Evolutionary conservation across 2,888 invertebrate genomes (phyloP), one percentile per base, ranked within the genome.

Genomic region (Orchesellides sinensis): DNA sequence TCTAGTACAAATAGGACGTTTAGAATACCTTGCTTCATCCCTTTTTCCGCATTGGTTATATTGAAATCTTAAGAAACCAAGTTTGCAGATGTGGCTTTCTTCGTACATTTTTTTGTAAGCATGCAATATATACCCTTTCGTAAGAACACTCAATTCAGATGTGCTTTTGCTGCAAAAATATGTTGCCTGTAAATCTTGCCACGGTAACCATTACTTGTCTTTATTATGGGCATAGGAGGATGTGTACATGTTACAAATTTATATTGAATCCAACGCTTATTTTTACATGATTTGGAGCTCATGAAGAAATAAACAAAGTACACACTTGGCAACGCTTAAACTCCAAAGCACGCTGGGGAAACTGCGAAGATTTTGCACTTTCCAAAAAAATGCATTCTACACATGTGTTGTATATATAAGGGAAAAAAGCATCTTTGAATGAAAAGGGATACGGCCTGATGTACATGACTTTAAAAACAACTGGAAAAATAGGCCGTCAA

Each of bases 281-380:
- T 12, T 10, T 35, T 35, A 35, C 40, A 35, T 35, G 40, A 10
- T 12, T 35, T 35, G 40, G 40, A 35, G 40, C 40, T 35, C 40
- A 12, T 21, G n/a, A n/a, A 49, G 49, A 49, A n/a, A 29, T 40
- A 56, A 27, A 56, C 69, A 70, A 52, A 52, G 52, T 29, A 52
- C 17, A 52, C 54, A 32, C 52, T 69, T 70, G 69, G 69, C 69
- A 70, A 5, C 0, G 52, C 49, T 49, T 17, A 65, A 21, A n/a
- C 32, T 17, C 21, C 1, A 19, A 35, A 35, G 3, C 14, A 23
- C 56, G 2, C 56, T 23, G 56, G 56, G 70, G 69, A 54, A 69
- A 35, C 54, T 54, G 56, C 70, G 70, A 54, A 35, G 56, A 10
- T 54, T 70, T 70, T 70, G 54, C 54, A 54, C 56, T 70, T 70